Conservation (phyloP, 2,797 vertebrate species). For the Cynodonichthys magdalenae region DNA sequence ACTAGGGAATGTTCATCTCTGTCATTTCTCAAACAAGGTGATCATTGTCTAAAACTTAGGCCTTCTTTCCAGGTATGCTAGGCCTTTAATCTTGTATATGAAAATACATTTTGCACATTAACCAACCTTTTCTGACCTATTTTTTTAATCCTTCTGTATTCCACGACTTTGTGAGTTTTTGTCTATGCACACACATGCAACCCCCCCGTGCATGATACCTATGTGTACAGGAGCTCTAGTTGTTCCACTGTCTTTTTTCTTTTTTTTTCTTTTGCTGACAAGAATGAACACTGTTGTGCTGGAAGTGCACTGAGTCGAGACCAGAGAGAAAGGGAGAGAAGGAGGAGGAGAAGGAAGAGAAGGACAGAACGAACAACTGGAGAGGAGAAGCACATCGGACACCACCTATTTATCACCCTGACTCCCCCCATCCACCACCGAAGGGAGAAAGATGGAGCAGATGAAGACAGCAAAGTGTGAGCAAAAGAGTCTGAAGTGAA, state of each 20-base stretch:
- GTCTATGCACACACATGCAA: not conserved
- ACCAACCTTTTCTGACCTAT: slow-evolving; percentile 16
- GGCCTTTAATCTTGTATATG: slow-evolving; percentile 16
- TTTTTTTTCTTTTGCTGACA: slow-evolving; percentile 71
- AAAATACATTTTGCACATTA: slow-evolving; percentile 41
- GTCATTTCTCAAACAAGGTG: too few species aligned
- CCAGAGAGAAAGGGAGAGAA: slow-evolving; percentile 47
- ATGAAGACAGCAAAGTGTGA: slow-evolving; percentile 46
- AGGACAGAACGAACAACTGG: slow-evolving; percentile 50
- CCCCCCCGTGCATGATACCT: slow-evolving; percentile 11
- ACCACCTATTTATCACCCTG: slow-evolving; percentile 79
- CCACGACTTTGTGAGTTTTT: slow-evolving; percentile 7
- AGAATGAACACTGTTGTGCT: slow-evolving; percentile 68
- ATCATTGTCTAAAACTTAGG: too few species aligned
- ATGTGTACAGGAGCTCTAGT: slow-evolving; percentile 41
- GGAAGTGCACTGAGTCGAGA: slow-evolving; percentile 62
- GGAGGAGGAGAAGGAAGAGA: slow-evolving; percentile 51
- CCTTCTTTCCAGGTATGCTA: too few species aligned
- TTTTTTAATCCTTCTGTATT: slow-evolving; percentile 29
- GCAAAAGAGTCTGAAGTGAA: slow-evolving; percentile 32
- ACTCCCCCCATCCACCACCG: slow-evolving; percentile 69
- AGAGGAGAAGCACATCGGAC: slow-evolving; percentile 74
- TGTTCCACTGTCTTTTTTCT: slow-evolving; percentile 61
- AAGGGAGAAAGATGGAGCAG: slow-evolving; percentile 39
- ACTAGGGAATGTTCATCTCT: not conserved